Evolutionary conservation across 2,888 invertebrate species (phyloP).

Genomic region (Thera obeliscata): DNA sequence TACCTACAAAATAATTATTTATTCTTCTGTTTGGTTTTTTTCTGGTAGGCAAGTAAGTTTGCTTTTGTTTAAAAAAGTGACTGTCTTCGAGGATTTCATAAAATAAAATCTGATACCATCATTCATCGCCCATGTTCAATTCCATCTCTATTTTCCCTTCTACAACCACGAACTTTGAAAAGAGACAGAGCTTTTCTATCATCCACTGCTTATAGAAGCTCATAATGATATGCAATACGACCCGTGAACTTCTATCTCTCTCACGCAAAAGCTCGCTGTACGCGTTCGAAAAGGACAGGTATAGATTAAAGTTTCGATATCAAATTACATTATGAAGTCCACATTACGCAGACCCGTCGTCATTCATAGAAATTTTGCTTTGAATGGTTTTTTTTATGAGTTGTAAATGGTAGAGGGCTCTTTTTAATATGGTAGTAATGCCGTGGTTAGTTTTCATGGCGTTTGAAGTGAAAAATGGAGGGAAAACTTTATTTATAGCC

Average conservation of each 20-base stretch:
- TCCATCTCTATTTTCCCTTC: constrained; percentile 45
- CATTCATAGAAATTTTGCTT: constrained; percentile 35
- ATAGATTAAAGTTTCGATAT: constrained; percentile 40
- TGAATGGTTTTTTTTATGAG: constrained; percentile 19
- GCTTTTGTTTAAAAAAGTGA: constrained; percentile 2
- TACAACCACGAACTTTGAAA: constrained; percentile 19
- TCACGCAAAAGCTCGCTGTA: constrained; percentile 18
- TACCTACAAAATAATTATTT: too few relatives aligned
- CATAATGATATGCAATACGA: constrained; percentile 56
- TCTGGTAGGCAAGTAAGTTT: background rate
- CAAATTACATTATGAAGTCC: constrained; percentile 43
- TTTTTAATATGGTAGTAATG: constrained; percentile 24
- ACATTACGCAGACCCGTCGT: constrained; percentile 40
- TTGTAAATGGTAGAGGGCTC: constrained; percentile 16
- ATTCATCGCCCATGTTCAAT: constrained; percentile 9
- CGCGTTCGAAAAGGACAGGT: constrained; percentile 36
- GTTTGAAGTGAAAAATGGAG: constrained; percentile 43
- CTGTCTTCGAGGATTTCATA: constrained; percentile 12
- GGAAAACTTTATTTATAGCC: constrained; percentile 46
- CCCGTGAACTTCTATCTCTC: constrained; percentile 43
- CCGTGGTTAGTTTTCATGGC: constrained; percentile 45
- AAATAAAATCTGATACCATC: constrained; percentile 16
- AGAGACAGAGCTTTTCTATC: constrained; percentile 40
- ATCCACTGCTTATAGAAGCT: constrained; percentile 36
- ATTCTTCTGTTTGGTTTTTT: too few relatives aligned